Base-by-base conservation (phyloP, 2,888 invertebrate species). In the Eupeodes latifasciatus region DNA sequence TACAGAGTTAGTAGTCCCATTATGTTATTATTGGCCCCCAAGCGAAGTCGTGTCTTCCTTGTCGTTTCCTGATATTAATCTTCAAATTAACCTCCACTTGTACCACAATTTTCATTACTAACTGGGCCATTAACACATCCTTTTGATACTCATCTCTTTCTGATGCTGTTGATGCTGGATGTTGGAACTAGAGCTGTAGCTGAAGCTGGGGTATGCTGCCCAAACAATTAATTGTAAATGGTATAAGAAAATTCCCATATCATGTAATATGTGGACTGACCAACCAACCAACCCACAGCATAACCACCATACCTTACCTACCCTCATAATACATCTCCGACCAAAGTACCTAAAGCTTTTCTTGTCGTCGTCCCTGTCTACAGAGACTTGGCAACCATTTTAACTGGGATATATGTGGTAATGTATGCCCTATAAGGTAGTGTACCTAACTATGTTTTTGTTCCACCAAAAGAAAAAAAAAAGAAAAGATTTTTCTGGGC, bases 61-160 rank as follows among this genome's bases (percentile, higher is more conserved):
- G 53, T 78, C 77, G 69, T 69, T 77, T 74, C 36, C 64, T 74
- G 88, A 88, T 85, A 88, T 88, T 88, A 88, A 88, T 88, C 85
- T 81, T 71, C 78, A 85, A 88, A 85, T 88, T 88, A 85, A 85
- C 88, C 88, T 75, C 81, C 78, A 88, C 81, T 88, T 88, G 88
- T 75, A 85, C 74, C 88, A 64, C 85, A 85, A 88, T 88, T 88
- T 88, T 85, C 88, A 81, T 88, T 81, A 88, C 88, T 81, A 79
- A 85, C 85, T 85, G 74, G 85, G 53, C 81, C 88, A 88, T 88
- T 85, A 85, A 81, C 88, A 88, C 88, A 88, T 85, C 81, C 85
- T 74, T 81, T 78, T 85, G 84, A 81, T 85, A 88, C 61, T 51
- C 78, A 81, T 81, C 85, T 81, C 67, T 16, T 36, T 62, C 51